Evolutionary conservation across 30 jellyfish, hydroid and myxozoan genomes (phyloP).

Genomic region (Aurelia coerulea): DNA sequence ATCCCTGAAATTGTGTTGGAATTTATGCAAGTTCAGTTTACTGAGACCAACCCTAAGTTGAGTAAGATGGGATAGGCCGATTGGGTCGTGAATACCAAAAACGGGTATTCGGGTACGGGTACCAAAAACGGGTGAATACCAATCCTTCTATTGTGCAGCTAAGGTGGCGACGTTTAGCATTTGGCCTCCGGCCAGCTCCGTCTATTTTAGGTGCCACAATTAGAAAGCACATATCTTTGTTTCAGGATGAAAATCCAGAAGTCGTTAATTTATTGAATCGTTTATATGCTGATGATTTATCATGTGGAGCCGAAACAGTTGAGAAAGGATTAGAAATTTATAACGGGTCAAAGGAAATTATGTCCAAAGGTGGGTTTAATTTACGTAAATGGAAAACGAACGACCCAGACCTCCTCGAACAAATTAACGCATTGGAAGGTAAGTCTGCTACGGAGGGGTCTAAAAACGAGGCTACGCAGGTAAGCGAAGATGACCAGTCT

Average conservation of each 20-base stretch:
- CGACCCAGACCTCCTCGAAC: background rate
- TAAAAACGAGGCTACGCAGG: background rate
- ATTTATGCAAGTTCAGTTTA: too few species aligned
- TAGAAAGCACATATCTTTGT: background rate
- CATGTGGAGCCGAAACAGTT: background rate
- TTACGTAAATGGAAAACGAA: background rate
- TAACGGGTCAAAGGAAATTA: background rate
- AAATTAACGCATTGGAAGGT: background rate
- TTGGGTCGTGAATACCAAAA: too few species aligned
- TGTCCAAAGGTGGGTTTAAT: background rate
- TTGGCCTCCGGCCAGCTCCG: background rate
- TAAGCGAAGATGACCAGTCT: constrained; percentile 6
- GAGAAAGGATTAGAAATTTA: background rate
- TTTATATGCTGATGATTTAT: constrained; percentile 6
- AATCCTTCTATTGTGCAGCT: background rate
- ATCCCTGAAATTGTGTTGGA: too few species aligned
- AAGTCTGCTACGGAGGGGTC: background rate
- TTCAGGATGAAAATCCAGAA: background rate
- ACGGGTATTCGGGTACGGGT: too few species aligned
- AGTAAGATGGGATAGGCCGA: too few species aligned
- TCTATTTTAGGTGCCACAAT: background rate
- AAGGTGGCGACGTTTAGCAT: background rate
- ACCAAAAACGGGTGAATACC: too few species aligned
- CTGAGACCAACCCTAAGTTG: too few species aligned
- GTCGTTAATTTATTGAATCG: background rate